phyloP scores from a whole-genome alignment of 2,113 vertebrate genomes.

The Gnathonemus longibarbis region DNA sequence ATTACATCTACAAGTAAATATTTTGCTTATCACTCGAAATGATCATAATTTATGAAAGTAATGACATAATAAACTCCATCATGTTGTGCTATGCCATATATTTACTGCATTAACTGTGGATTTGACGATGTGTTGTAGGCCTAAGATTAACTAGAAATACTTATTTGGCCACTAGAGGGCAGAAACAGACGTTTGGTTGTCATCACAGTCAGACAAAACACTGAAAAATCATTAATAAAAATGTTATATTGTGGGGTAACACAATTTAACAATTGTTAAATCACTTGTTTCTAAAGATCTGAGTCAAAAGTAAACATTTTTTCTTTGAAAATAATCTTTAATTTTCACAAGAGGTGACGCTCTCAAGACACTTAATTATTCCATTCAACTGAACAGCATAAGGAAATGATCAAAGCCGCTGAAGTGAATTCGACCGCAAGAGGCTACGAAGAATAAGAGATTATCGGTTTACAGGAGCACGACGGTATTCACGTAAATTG shows the following conservation, averaged over 20 bases:
- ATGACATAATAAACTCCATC: neutral
- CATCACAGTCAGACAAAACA: neutral
- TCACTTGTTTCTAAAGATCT: neutral
- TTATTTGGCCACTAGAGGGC: neutral
- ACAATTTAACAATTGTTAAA: neutral
- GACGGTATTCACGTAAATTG: neutral
- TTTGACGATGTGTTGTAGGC: neutral
- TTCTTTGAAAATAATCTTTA: neutral
- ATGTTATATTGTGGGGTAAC: neutral
- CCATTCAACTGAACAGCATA: neutral
- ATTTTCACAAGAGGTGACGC: no score
- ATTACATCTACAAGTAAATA: neutral
- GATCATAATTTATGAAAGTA: neutral
- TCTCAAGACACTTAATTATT: neutral
- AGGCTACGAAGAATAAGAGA: neutral
- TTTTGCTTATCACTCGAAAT: neutral
- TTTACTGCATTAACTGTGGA: neutral
- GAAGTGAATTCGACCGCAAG: neutral
- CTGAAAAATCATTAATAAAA: neutral
- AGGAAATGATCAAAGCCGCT: neutral
- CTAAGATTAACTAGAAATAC: neutral
- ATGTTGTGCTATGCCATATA: neutral
- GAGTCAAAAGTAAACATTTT: neutral
- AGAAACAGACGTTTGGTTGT: neutral
- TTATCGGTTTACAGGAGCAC: neutral